A percentile compares a stretch with the other conserved stretches of the same genome.
These are phyloP conservation scores for Eptesicus fuscus DNA, from an alignment of 2,113 vertebrate genomes.

Conservation along the genomic window DNA sequence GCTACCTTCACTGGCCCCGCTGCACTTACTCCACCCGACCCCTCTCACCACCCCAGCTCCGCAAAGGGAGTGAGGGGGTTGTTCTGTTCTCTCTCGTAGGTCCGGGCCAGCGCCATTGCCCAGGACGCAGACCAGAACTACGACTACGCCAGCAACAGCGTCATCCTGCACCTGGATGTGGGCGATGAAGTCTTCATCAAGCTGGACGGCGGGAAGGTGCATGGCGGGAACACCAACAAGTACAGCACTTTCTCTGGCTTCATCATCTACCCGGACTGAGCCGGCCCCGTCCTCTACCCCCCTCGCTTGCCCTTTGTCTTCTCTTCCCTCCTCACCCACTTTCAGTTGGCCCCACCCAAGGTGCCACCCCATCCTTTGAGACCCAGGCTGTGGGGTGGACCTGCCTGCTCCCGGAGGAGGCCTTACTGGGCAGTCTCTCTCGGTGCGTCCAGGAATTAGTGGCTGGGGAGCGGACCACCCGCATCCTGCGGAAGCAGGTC, in stretches of 20 bases:
- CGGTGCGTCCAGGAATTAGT: background rate
- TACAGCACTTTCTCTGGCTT: constrained; percentile 97
- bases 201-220: constrained; percentile 93
- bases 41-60: background rate
- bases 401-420: background rate
- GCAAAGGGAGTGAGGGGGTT: background rate
- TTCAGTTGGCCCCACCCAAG: background rate
- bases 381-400: background rate
- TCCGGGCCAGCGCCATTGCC: constrained; percentile 90
- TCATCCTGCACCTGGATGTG: constrained; percentile 93
- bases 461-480: background rate
- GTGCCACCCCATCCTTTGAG: background rate
- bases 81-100: constrained; percentile 75
- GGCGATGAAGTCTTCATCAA: constrained; percentile 94
- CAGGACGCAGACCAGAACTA: constrained; percentile 91
- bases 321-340: background rate
- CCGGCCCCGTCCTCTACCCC: background rate
- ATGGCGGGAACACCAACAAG: constrained; percentile 95
- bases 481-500: background rate
- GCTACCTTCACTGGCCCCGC: background rate
- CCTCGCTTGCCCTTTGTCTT: background rate
- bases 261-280: constrained; percentile 93
- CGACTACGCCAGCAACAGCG: constrained; percentile 94
- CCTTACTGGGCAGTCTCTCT: background rate
- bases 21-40: background rate